Evolutionary conservation across 2,888 invertebrate species (phyloP), one percentile per base, ranked within the genome.

Genomic region (Litoditis marina): DNA sequence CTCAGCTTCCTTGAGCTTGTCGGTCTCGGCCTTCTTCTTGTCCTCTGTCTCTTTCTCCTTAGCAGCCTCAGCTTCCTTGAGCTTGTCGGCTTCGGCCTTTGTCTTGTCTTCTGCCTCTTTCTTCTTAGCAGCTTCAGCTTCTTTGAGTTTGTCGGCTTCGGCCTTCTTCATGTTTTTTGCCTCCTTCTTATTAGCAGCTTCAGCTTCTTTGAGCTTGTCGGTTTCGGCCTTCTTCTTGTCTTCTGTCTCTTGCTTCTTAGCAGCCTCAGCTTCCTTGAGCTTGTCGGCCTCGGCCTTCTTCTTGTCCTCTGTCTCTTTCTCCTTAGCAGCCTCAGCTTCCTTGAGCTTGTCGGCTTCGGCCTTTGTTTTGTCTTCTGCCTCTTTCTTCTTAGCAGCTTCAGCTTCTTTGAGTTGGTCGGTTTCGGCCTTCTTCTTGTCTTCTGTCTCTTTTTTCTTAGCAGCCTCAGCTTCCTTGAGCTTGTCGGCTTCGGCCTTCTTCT

Each of bases 391-490:
- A 8, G 22, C 47, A 30, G 58, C 53, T 1, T 44, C 57, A 25
- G 19, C 50, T 11, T 16, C 34, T n/a, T 51, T 53, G 11, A 32
- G n/a, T 7, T 53, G 19, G 39, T 46, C 47, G 39, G 52, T 19
- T 30, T 31, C 36, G 39, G 19, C 54, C 22, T 50, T 55, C 42
- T 31, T 61, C 46, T 39, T 16, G 16, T 34, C 32, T 34, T 56
- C 61, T 47, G 52, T 52, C 11, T 58, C 59, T 30, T 53, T 44
- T 46, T 58, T 60, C 50, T 57, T 55, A 16, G 13, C 49, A n/a
- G 47, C 49, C 25, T 55, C 16, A 19, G 52, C 36, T 53, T 52
- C n/a, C n/a, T n/a, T n/a, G n/a, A n/a, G n/a, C n/a, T n/a, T n/a
- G n/a, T n/a, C n/a, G n/a, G n/a, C n/a, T n/a, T n/a, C n/a, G n/a